Evolutionary conservation across 1,140 invertebrate genomes (phyloP).

Genomic region (Drosophila elegans): DNA sequence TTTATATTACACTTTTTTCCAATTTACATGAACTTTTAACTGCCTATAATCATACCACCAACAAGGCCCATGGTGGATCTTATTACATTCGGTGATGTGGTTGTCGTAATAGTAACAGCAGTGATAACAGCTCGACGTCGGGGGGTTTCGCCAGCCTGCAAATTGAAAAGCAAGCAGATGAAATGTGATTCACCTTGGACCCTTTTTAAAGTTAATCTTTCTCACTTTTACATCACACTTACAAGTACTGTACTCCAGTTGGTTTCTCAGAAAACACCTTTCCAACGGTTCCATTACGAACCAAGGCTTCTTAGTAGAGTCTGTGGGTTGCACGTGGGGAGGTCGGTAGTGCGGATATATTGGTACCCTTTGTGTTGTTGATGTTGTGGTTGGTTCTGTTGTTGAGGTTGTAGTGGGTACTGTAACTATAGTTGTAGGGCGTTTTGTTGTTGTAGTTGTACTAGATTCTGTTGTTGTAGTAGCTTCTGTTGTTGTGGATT

Average conservation of each 20-base stretch:
- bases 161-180: slow-evolving; percentile 1
- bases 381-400: neutral
- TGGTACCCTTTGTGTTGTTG: neutral
- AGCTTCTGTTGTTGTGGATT: neutral
- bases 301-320: neutral
- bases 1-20: neutral
- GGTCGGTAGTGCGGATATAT: neutral
- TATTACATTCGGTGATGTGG: slow-evolving; percentile 2
- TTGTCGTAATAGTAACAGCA: slow-evolving; percentile 6
- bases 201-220: neutral
- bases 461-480: neutral
- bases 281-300: neutral
- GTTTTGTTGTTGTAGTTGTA: neutral
- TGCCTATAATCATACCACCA: neutral
- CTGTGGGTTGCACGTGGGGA: neutral
- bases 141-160: slow-evolving; percentile 1
- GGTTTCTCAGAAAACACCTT: slow-evolving; percentile 1
- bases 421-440: neutral
- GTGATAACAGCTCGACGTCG: slow-evolving; percentile 1
- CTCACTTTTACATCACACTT: neutral
- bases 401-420: neutral
- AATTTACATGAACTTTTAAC: slow-evolving; percentile 4
- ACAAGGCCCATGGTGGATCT: neutral
- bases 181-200: slow-evolving; percentile 2
- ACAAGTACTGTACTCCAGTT: neutral